Evolutionary conservation across 2,888 invertebrate species (phyloP).

Genomic region (Thyatira batis): DNA sequence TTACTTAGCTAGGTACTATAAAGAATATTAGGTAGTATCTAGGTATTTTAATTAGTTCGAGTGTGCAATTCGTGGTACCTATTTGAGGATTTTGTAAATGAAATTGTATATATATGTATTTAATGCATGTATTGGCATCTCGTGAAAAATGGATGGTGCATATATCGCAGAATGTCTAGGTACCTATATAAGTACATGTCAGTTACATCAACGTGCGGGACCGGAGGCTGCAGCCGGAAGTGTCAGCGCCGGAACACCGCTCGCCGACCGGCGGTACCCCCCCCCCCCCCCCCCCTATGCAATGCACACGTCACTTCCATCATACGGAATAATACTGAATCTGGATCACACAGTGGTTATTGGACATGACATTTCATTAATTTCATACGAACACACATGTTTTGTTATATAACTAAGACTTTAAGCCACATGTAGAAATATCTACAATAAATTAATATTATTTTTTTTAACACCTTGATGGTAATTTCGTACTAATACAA

Average conservation of each 20-base stretch:
- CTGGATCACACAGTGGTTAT: not conserved
- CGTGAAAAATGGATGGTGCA: conserved; percentile 5
- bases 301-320: not conserved
- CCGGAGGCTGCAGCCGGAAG: conserved; percentile 62
- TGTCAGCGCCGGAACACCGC: conserved; percentile 53
- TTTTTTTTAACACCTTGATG: too few relatives aligned
- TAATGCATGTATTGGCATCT: too few relatives aligned
- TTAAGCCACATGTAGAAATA: too few relatives aligned
- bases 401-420: not conserved
- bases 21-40: too few relatives aligned
- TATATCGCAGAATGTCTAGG: conserved; percentile 15
- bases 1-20: conserved; percentile 4
- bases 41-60: too few relatives aligned
- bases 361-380: too few relatives aligned
- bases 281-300: conserved; percentile 13
- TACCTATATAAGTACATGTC: conserved; percentile 14
- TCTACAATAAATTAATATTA: too few relatives aligned
- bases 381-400: not conserved
- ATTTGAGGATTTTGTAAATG: not conserved
- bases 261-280: conserved; percentile 47
- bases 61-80: not conserved
- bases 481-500: not conserved
- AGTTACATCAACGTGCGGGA: conserved; percentile 34
- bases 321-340: not conserved
- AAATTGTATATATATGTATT: not conserved